These are phyloP conservation scores for Pristionchus arcanus DNA, from an alignment of 2,888 invertebrate genomes.

Conservation along the genomic window DNA sequence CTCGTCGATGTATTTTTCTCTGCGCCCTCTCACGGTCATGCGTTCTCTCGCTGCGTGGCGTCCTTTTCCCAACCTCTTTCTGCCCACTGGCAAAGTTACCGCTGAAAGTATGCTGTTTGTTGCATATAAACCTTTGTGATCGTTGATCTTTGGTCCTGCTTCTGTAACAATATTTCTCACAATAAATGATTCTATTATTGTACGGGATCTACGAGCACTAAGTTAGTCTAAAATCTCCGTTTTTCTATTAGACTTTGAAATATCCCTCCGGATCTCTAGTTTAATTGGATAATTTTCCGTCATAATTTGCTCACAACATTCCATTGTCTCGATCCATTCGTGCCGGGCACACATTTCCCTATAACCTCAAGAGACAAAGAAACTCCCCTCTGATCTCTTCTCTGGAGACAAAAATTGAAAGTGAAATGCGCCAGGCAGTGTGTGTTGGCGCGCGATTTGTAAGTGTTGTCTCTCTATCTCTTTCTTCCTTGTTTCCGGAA, in stretches of 20 bases:
- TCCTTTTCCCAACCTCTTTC: slow-evolving; percentile 7
- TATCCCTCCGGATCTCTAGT: too few species aligned
- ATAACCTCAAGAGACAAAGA: neutral
- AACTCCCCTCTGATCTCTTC: neutral
- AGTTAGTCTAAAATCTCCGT: too few species aligned
- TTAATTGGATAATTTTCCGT: neutral
- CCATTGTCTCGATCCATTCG: neutral
- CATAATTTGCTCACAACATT: neutral
- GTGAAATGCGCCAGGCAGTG: slow-evolving; percentile 14
- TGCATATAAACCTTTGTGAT: too few species aligned
- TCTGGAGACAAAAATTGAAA: slow-evolving; percentile 46
- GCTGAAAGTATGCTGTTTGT: neutral
- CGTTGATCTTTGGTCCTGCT: too few species aligned
- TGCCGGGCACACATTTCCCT: neutral
- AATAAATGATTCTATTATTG: too few species aligned
- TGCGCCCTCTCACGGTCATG: neutral
- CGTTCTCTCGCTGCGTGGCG: neutral
- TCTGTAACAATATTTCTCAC: too few species aligned
- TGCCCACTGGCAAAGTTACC: neutral
- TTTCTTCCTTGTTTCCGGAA: neutral
- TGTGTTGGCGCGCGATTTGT: slow-evolving; percentile 27
- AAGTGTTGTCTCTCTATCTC: neutral
- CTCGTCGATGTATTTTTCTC: neutral
- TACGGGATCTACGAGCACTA: too few species aligned
- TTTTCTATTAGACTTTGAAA: too few species aligned